Conservation (phyloP, 2,888 invertebrate species). For the Ecdyonurus torrentis region DNA sequence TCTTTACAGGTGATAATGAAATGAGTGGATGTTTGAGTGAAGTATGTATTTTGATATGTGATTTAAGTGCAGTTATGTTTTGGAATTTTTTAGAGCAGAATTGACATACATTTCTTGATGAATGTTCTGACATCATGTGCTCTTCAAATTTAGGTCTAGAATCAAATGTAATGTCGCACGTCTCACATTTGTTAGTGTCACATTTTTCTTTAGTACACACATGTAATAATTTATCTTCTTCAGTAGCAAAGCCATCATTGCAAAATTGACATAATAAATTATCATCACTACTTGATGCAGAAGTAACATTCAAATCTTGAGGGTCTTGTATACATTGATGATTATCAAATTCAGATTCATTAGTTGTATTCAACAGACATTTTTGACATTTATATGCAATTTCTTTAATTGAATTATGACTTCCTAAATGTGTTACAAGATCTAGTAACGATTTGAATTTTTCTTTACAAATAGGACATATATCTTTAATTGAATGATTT, state of each 20-base stretch:
- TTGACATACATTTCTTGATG: not conserved
- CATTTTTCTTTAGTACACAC: not conserved
- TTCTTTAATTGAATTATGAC: not conserved
- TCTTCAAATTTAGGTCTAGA: not conserved
- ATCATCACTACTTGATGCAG: not conserved
- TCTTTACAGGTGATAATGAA: not conserved
- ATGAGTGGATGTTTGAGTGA: not conserved
- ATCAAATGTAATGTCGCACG: not conserved
- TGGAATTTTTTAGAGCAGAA: not conserved
- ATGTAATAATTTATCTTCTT: not conserved
- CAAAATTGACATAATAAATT: not conserved
- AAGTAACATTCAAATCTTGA: not conserved
- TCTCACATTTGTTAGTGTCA: not conserved
- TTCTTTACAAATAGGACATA: not conserved
- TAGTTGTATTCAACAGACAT: not conserved
- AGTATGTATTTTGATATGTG: not conserved
- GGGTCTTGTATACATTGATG: not conserved
- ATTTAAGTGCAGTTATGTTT: not conserved
- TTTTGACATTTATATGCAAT: not conserved
- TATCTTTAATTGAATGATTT: not conserved
- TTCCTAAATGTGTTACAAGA: not conserved
- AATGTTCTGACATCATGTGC: not conserved
- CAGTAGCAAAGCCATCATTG: not conserved
- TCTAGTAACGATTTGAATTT: not conserved
- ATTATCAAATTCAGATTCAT: not conserved